Evolutionary conservation across 2,888 invertebrate genomes (phyloP).

Genomic region (Conus canariensis): DNA sequence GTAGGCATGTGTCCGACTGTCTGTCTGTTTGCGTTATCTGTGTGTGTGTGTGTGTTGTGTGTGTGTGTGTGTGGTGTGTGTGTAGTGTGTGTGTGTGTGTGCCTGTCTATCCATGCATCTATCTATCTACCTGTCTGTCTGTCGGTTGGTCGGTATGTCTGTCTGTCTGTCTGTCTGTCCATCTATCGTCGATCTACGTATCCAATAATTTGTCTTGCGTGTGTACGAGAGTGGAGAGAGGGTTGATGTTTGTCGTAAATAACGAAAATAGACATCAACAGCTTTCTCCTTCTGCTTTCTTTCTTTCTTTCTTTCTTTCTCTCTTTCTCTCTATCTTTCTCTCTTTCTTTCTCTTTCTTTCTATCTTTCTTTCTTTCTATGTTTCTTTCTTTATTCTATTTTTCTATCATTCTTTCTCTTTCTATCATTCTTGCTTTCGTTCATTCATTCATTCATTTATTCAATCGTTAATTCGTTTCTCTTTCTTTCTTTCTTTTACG

Average conservation of each 20-base stretch:
- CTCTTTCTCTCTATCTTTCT: not conserved
- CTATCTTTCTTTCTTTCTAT: not conserved
- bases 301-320: not conserved
- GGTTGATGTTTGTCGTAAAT: too few relatives aligned
- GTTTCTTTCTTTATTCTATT: not conserved
- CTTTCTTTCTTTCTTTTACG: too few relatives aligned
- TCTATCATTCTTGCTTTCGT: not conserved
- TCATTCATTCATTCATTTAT: not conserved
- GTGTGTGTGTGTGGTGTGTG: too few relatives aligned
- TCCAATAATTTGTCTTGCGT: too few relatives aligned
- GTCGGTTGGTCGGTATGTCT: not conserved
- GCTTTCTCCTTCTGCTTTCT: not conserved
- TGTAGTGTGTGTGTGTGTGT: too few relatives aligned
- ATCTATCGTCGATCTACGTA: not conserved
- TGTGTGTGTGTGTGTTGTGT: too few relatives aligned
- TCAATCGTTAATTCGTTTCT: not conserved
- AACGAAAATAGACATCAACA: too few relatives aligned
- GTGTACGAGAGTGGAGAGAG: too few relatives aligned
- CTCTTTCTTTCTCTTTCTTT: not conserved
- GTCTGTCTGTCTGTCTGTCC: slow-evolving; percentile 16
- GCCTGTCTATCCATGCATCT: not conserved
- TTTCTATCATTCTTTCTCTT: not conserved
- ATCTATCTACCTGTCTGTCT: slow-evolving; percentile 1
- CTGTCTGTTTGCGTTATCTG: too few relatives aligned
- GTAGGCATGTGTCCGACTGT: too few relatives aligned